phyloP scores from a whole-genome alignment of 1,140 invertebrate species.

The Mylabris phalerata region DNA sequence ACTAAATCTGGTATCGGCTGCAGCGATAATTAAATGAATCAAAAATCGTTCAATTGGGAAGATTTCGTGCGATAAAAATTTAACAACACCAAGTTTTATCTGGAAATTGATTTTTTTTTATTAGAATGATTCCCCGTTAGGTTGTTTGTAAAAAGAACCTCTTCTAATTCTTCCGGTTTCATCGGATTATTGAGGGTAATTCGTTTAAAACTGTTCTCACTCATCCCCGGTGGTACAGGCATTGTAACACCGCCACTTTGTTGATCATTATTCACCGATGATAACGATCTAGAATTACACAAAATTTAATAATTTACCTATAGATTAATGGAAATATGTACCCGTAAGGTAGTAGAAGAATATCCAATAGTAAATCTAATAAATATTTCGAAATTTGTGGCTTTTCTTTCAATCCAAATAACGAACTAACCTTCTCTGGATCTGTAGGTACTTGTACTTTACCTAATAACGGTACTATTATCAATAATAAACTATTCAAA shows the following conservation, averaged over 20 bases:
- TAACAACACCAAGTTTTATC: slow-evolving; percentile 73
- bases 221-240: slow-evolving; percentile 71
- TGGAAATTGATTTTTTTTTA: slow-evolving; percentile 33
- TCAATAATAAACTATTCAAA: slow-evolving; percentile 76
- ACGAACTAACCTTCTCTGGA: slow-evolving; percentile 52
- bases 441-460: slow-evolving; percentile 62
- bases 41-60: slow-evolving; percentile 70
- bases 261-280: slow-evolving; percentile 20
- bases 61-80: slow-evolving; percentile 70
- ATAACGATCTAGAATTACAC: slow-evolving; percentile 24
- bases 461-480: slow-evolving; percentile 73
- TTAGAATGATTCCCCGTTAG: background rate
- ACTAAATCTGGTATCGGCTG: slow-evolving; percentile 78
- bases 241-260: slow-evolving; percentile 42
- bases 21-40: slow-evolving; percentile 72
- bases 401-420: slow-evolving; percentile 58
- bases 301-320: background rate
- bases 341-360: slow-evolving; percentile 81
- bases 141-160: slow-evolving; percentile 41
- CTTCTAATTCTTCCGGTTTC: slow-evolving; percentile 76
- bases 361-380: slow-evolving; percentile 71
- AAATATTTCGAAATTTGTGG: slow-evolving; percentile 62
- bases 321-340: slow-evolving; percentile 39
- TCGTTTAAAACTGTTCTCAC: slow-evolving; percentile 69
- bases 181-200: slow-evolving; percentile 68